These are phyloP conservation scores for Folsomia manolachei DNA, from an alignment of 2,888 invertebrate genomes.

Conservation along the genomic window DNA sequence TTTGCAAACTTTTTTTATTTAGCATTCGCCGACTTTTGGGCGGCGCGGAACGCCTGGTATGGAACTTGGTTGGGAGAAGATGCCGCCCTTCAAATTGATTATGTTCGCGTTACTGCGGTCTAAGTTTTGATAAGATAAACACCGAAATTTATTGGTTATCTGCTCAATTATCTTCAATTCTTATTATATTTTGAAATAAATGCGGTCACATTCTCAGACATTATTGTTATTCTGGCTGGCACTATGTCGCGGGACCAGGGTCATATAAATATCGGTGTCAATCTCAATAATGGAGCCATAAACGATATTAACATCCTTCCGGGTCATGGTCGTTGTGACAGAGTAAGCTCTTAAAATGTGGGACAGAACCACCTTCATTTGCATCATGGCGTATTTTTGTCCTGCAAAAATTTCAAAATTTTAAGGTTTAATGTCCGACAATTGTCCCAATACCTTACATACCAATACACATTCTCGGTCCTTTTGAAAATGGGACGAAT, in stretches of 20 bases:
- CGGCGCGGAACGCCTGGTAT: constrained; percentile 27
- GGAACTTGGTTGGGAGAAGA: constrained; percentile 32
- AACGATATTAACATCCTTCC: neutral
- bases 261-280: neutral
- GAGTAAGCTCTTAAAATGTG: neutral
- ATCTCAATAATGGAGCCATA: neutral
- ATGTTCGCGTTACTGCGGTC: constrained; percentile 32
- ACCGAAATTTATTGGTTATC: too few relatives aligned
- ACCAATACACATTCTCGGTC: constrained; percentile 50
- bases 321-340: neutral
- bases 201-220: too few relatives aligned
- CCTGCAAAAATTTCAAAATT: constrained; percentile 5
- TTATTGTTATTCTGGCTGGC: too few relatives aligned
- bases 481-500: constrained; percentile 55
- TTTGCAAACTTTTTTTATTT: too few relatives aligned
- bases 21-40: constrained; percentile 36
- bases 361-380: constrained; percentile 9
- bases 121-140: too few relatives aligned
- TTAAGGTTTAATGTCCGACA: neutral
- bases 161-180: too few relatives aligned
- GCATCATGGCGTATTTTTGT: constrained; percentile 18
- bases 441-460: neutral
- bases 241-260: neutral
- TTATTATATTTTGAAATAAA: too few relatives aligned
- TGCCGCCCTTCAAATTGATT: constrained; percentile 31